Evolutionary conservation across 2,888 invertebrate genomes (phyloP).

Genomic region (Sphaerophoria taeniata): DNA sequence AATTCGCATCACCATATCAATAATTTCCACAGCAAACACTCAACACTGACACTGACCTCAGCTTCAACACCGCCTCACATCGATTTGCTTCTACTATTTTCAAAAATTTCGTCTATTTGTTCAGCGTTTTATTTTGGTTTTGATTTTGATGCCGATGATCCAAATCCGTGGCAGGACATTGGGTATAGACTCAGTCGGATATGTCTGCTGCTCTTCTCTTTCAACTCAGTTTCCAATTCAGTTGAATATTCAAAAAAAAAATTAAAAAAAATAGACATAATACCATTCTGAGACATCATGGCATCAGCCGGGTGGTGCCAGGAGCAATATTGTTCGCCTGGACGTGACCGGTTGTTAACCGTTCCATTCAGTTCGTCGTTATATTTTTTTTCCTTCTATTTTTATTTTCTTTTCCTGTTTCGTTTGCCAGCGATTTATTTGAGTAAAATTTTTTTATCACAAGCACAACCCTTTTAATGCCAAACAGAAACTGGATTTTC

Average conservation of each 20-base stretch:
- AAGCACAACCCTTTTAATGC: conserved; percentile 60
- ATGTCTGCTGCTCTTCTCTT: conserved; percentile 20
- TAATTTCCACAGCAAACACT: conserved; percentile 19
- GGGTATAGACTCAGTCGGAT: not conserved
- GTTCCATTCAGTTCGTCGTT: conserved; percentile 64
- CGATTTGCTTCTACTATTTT: conserved; percentile 37
- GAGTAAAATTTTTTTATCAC: conserved; percentile 48
- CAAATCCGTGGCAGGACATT: not conserved
- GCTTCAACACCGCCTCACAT: conserved; percentile 42
- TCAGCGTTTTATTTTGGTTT: conserved; percentile 63
- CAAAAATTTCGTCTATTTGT: conserved; percentile 41
- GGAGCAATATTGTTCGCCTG: conserved; percentile 71
- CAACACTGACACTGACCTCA: conserved; percentile 68
- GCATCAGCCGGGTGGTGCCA: conserved; percentile 68
- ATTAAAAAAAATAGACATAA: conserved; percentile 33
- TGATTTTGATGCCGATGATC: conserved; percentile 47
- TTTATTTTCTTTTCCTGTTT: conserved; percentile 19
- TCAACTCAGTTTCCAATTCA: conserved; percentile 49
- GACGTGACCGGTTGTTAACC: conserved; percentile 74
- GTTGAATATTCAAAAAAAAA: conserved; percentile 65
- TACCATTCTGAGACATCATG: conserved; percentile 68
- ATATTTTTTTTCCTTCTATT: conserved; percentile 10
- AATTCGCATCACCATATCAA: conserved; percentile 5
- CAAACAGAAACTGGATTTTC: conserved; percentile 72
- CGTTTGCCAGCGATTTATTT: conserved; percentile 61